These are phyloP conservation scores for Chloroceryle aenea DNA, from an alignment of 2,113 vertebrate genomes.

Conservation along the genomic window DNA sequence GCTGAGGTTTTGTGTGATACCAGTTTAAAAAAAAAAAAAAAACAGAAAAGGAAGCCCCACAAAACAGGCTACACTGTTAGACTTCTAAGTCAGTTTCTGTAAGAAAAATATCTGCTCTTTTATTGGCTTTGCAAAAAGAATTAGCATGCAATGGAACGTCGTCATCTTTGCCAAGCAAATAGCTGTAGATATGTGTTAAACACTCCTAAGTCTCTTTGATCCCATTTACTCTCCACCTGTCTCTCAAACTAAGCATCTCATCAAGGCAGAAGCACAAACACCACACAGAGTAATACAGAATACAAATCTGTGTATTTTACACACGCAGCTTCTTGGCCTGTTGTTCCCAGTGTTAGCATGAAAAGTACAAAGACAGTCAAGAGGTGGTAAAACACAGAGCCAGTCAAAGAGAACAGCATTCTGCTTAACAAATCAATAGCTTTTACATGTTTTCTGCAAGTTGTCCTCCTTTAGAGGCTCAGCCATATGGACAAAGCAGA, in stretches of 20 bases:
- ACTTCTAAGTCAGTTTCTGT: background rate
- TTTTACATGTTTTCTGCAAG: background rate
- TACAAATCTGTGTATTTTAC: background rate
- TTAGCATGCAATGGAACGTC: constrained; percentile 37
- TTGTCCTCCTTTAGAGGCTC: background rate
- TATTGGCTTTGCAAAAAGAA: constrained; percentile 53
- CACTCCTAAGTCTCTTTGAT: constrained; percentile 51
- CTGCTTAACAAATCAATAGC: background rate
- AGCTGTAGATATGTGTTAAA: constrained; percentile 51
- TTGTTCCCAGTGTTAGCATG: background rate
- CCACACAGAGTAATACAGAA: background rate
- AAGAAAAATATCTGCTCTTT: background rate
- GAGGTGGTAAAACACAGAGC: background rate
- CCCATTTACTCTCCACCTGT: constrained; percentile 70
- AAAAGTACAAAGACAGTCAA: background rate
- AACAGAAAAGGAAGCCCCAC: background rate
- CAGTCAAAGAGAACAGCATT: background rate
- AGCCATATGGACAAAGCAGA: background rate
- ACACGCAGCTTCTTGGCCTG: background rate
- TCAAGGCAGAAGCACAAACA: background rate
- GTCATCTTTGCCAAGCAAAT: constrained; percentile 51
- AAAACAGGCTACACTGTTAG: background rate
- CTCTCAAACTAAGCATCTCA: constrained; percentile 24
- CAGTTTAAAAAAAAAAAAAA: background rate
- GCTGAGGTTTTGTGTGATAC: background rate